Base-by-base conservation (phyloP, 1,140 invertebrate genomes). In the Zaprionus gabonicus region DNA sequence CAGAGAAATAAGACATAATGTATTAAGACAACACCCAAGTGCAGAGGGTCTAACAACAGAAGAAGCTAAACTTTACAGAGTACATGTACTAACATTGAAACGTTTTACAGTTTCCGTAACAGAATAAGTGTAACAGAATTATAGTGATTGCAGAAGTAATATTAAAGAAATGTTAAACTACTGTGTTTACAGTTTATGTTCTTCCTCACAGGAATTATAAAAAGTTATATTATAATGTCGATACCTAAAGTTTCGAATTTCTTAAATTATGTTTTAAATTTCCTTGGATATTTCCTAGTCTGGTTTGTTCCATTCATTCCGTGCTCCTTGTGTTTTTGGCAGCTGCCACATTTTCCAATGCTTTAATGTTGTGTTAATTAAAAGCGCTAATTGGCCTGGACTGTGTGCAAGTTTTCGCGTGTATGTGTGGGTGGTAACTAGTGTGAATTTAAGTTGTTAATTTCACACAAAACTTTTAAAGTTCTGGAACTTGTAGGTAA, bases 311-410 rank as follows among this genome's bases (percentile, higher is more conserved):
- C 1, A 9, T 31, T 13, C 38, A 12, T 13, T 62, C 31, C 46
- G 1, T 1, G 12, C 15, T 44, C 27, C 17, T 44, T 53, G 28
- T 44, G 28, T 28, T 28, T 49, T 57, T 74, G 59, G 27, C 70
- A 56, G 27, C 67, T 76, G 68, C 79, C 71, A 75, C 83, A 76
- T 82, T 77, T 70, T 87, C 25, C 15, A 59, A 49, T 55, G 41
- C 62, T 76, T 78, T 81, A 88, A 78, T 78, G 71, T 74, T 73
- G 67, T 78, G 84, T 75, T 88, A 88, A 88, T 90, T 88, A 88
- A 88, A 76, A 68, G 46, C 67, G 71, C 85, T 88, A 88, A 88
- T 88, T 88, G 84, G 69, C 78, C 75, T 71, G 23, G 10, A 7
- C 25, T 56, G 49, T 27, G 28, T 28, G 34, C 20, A 7, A 41